A percentile compares a stretch with the other conserved stretches of the same genome.
These are phyloP conservation scores for Standfussiana lucernea DNA, from an alignment of 2,888 invertebrate species.

Conservation along the genomic window DNA sequence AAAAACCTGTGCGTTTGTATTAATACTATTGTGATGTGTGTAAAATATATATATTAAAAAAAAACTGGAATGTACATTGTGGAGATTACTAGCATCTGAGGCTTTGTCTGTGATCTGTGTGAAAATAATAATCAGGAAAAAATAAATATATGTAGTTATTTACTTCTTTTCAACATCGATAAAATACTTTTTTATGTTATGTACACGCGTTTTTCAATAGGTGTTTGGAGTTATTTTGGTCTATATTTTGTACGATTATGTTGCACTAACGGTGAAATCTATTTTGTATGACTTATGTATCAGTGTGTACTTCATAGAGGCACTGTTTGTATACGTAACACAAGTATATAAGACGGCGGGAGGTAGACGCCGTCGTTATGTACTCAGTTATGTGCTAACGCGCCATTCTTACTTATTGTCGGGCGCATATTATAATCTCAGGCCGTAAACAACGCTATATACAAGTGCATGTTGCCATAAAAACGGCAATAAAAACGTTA, in stretches of 20 bases:
- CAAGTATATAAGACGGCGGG: conserved; percentile 42
- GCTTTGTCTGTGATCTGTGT: conserved; percentile 82
- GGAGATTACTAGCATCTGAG: conserved; percentile 87
- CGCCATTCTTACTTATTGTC: conserved; percentile 79
- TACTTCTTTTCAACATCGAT: conserved; percentile 78
- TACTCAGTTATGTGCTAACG: conserved; percentile 41
- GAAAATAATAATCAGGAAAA: conserved; percentile 70
- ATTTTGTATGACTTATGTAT: conserved; percentile 66
- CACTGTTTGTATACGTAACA: conserved; percentile 73
- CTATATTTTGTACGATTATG: conserved; percentile 88
- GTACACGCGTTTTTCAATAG: conserved; percentile 78
- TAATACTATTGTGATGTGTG: conserved; percentile 68
- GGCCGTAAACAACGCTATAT: conserved; percentile 78
- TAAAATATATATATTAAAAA: conserved; percentile 42
- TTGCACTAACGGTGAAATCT: conserved; percentile 85
- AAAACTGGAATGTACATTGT: conserved; percentile 83
- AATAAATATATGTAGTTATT: conserved; percentile 75
- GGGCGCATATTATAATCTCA: conserved; percentile 77
- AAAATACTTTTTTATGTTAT: conserved; percentile 81
- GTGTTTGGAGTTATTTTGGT: conserved; percentile 88
- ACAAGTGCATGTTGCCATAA: conserved; percentile 74
- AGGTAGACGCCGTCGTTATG: conserved; percentile 29
- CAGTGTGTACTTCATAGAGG: conserved; percentile 76
- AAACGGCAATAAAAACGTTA: conserved; percentile 73
- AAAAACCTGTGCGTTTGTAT: conserved; percentile 77